Evolutionary conservation across 2,888 invertebrate species (phyloP), one percentile per base, ranked within the genome.

Genomic region (Tholera decimalis): DNA sequence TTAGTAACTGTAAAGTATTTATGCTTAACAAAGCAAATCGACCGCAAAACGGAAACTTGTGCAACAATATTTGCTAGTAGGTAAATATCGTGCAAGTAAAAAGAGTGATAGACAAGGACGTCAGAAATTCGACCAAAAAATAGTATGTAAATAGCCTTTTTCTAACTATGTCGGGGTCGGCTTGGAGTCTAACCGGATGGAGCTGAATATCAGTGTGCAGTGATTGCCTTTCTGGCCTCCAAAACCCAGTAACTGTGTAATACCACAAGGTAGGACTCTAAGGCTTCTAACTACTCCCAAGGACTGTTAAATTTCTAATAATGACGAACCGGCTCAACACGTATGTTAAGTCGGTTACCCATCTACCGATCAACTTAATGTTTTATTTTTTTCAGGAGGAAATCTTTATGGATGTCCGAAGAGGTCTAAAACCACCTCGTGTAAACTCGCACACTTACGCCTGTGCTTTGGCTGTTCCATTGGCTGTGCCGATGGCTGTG

Each of bases 21-120:
- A 67, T 30, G 5, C 22, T 67, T 53, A 6, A 56, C 24, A 62
- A 68, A 39, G n/a, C 37, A 53, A 67, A 67, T 30, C 37, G 15
- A 67, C 24, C 39, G 24, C 30, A 30, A n/a, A 30, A 30, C 30
- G 3, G 9, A 18, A 62, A 37, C 11, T 67, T 51, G 67, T 13
- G 28, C 15, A 53, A 68, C n/a, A 2, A 5, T 7, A 54, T n/a
- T 68, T n/a, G 18, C 24, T 20, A 54, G 20, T 37, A 13, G 13
- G 9, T 60, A 37, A 47, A 15, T 26, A 37, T 35, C 15, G 3
- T 47, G 26, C n/a, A 49, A 35, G 35, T 51, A 65, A 33, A 35
- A 26, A 2, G 6, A n/a, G 13, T 20, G 47, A 13, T n/a, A 8
- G 9, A 0, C 49, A 13, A 44, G 33, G 33, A 35, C 26, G 33